Evolutionary conservation across 35 echinoderm and acorn worm genomes (phyloP).

Genomic region (Patiria miniata): DNA sequence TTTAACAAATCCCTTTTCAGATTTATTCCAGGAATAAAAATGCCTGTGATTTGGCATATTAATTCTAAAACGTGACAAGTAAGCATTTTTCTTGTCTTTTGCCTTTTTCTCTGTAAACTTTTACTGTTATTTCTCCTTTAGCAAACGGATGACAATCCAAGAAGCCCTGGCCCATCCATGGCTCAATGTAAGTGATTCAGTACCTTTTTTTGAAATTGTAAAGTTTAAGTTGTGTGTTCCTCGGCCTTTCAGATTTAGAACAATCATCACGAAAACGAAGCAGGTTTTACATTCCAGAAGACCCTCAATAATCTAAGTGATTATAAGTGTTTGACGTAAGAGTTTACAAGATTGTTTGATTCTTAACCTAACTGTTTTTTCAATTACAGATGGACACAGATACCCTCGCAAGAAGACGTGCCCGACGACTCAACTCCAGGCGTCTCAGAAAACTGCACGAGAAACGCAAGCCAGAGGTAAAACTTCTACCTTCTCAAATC

Average conservation of each 20-base stretch:
- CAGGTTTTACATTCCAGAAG: background rate
- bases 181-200: slow-evolving; percentile 55
- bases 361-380: slow-evolving; percentile 15
- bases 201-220: background rate
- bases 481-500: background rate
- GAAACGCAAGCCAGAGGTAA: slow-evolving; percentile 74
- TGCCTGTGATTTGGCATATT: too few relatives aligned
- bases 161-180: slow-evolving; percentile 91
- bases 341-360: background rate
- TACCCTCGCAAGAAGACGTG: slow-evolving; percentile 85
- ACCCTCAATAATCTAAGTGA: too few relatives aligned
- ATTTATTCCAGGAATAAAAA: too few relatives aligned
- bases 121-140: slow-evolving; percentile 25
- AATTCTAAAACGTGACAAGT: too few relatives aligned
- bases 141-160: slow-evolving; percentile 91
- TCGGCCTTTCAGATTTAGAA: too few relatives aligned
- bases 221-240: background rate
- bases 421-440: slow-evolving; percentile 78
- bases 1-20: too few relatives aligned
- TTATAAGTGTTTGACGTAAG: background rate
- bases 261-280: too few relatives aligned
- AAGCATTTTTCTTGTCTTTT: too few relatives aligned
- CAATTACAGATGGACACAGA: slow-evolving; percentile 84
- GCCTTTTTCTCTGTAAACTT: too few relatives aligned
- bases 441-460: slow-evolving; percentile 75